A percentile compares a stretch with the other conserved stretches of the same genome.
These are phyloP conservation scores for Ailuropoda melanoleuca DNA, from an alignment of 2,113 vertebrate genomes.

Conservation along the genomic window DNA sequence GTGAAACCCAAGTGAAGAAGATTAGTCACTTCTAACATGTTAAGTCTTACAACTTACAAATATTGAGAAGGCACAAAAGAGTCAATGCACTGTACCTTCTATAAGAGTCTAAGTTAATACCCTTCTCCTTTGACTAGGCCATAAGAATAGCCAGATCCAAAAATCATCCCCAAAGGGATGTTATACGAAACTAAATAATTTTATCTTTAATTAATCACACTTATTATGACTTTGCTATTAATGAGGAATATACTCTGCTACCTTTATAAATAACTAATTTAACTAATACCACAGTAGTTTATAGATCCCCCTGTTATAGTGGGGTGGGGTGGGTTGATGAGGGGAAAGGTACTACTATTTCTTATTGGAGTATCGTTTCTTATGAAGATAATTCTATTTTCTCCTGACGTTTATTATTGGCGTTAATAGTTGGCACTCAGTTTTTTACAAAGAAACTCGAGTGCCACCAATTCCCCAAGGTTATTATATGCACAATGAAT, in stretches of 20 bases:
- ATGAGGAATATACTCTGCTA: not conserved
- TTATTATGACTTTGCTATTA: not conserved
- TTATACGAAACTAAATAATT: constrained; percentile 4
- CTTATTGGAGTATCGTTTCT: not conserved
- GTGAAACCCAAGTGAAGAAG: not conserved
- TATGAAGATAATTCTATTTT: not conserved
- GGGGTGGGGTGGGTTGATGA: rapidly evolving
- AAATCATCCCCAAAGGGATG: not conserved
- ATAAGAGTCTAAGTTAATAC: not conserved
- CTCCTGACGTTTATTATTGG: not conserved
- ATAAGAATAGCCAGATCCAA: not conserved
- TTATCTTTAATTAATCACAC: not conserved
- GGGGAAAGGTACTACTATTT: not conserved
- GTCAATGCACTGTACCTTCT: not conserved
- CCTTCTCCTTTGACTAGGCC: not conserved
- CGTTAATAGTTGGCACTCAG: not conserved
- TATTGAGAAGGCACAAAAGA: not conserved
- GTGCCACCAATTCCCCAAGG: not conserved
- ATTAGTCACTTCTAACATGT: not conserved
- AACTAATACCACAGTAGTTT: not conserved
- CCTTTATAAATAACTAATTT: not conserved
- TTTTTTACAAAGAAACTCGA: not conserved
- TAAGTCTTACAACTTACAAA: not conserved
- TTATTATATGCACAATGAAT: not conserved
- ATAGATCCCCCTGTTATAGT: not conserved